These are phyloP conservation scores for Ernsta delagoae DNA, from an alignment of 2,888 invertebrate genomes.

Conservation along the genomic window DNA sequence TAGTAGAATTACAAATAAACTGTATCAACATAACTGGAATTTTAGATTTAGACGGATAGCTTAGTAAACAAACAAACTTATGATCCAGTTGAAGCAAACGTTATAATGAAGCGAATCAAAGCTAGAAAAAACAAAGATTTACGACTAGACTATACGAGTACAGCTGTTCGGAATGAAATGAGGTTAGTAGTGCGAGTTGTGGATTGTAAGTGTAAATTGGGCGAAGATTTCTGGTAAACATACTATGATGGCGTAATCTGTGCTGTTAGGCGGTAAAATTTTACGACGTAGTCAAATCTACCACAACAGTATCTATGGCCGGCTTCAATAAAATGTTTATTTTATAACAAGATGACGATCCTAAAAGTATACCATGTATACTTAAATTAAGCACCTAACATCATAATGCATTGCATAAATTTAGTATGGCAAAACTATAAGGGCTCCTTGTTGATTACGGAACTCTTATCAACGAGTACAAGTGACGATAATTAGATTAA, in stretches of 20 bases:
- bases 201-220: constrained; percentile 67
- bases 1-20: constrained; percentile 8
- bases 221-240: constrained; percentile 66
- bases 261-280: constrained; percentile 52
- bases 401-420: too few relatives aligned
- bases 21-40: neutral
- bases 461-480: neutral
- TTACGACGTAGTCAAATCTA: constrained; percentile 68
- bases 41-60: neutral
- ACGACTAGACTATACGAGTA: constrained; percentile 43
- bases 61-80: neutral
- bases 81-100: constrained; percentile 33
- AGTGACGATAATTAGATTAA: neutral
- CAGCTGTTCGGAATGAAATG: constrained; percentile 60
- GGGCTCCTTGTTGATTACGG: neutral
- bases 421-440: neutral
- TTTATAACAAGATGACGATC: too few relatives aligned
- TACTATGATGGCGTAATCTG: constrained; percentile 71
- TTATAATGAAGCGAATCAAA: constrained; percentile 34
- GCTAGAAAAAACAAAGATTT: constrained; percentile 42
- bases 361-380: too few relatives aligned
- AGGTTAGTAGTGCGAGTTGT: constrained; percentile 76
- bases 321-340: too few relatives aligned
- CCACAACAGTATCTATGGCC: constrained; percentile 39
- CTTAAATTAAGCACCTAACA: too few relatives aligned